These are phyloP conservation scores for Bubo blakistoni DNA, from an alignment of 2,113 vertebrate genomes.

Conservation along the genomic window DNA sequence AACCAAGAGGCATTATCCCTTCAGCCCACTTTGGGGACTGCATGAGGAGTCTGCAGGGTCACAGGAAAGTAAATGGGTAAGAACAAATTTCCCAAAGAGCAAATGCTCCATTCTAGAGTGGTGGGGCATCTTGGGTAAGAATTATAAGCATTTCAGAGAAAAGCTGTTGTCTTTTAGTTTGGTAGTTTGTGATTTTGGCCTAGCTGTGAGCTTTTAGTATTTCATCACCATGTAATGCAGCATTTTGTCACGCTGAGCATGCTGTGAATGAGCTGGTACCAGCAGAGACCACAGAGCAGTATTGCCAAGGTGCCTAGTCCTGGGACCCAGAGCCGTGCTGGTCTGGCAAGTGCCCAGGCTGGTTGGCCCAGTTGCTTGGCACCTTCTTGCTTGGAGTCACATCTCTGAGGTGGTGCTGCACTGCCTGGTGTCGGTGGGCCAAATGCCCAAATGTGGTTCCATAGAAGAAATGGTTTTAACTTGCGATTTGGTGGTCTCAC, in stretches of 20 bases:
- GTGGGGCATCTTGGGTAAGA: background rate
- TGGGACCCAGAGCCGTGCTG: too few relatives aligned
- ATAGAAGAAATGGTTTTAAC: background rate
- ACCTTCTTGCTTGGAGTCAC: background rate
- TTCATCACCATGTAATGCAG: background rate
- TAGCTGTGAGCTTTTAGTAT: background rate
- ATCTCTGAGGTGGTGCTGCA: background rate
- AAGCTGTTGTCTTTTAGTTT: background rate
- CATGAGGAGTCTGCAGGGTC: accelerated
- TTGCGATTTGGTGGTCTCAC: background rate
- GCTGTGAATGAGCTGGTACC: background rate
- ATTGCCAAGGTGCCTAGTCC: background rate
- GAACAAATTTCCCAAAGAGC: background rate
- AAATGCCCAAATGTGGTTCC: background rate
- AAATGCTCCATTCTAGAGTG: background rate
- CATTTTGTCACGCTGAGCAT: background rate
- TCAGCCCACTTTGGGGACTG: background rate
- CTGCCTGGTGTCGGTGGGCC: background rate
- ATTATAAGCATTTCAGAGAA: background rate
- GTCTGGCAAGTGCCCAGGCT: background rate
- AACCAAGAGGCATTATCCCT: background rate
- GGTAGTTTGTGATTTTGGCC: background rate
- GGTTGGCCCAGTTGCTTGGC: background rate
- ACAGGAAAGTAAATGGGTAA: background rate
- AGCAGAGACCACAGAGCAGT: background rate